Conservation (phyloP, 2,113 vertebrate genomes). For the Macroglossus sobrinus region DNA sequence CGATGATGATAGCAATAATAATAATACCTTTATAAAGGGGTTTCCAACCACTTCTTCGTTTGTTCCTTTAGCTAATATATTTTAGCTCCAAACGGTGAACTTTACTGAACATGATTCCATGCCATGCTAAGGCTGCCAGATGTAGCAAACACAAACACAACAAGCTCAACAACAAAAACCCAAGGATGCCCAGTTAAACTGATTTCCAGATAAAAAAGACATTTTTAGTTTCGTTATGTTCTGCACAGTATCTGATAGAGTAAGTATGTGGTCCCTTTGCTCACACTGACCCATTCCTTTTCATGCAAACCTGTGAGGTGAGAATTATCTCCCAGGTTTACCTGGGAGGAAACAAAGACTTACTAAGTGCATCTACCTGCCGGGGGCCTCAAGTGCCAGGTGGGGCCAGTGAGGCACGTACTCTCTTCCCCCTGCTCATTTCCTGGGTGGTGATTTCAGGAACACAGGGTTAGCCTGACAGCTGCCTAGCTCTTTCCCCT, state of each 20-base stretch:
- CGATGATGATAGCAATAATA: not conserved
- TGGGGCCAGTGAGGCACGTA: fast-evolving
- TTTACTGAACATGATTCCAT: not conserved
- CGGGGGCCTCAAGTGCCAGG: fast-evolving
- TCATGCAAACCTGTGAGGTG: not conserved
- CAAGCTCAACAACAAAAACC: too few species aligned
- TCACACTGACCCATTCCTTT: not conserved
- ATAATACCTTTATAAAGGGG: not conserved
- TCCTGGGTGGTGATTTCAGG: not conserved
- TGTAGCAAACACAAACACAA: not conserved
- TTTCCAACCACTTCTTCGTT: not conserved
- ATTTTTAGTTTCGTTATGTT: not conserved
- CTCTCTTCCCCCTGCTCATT: not conserved
- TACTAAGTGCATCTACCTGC: not conserved
- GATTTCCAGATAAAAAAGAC: not conserved
- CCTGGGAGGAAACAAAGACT: not conserved
- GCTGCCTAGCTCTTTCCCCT: not conserved
- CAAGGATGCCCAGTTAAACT: not conserved
- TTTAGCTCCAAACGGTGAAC: not conserved
- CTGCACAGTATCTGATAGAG: not conserved
- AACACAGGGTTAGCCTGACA: not conserved
- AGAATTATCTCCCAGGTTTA: fast-evolving
- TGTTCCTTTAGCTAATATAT: not conserved
- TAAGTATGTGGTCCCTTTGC: not conserved
- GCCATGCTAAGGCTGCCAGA: not conserved